Base-by-base conservation (phyloP, 1,140 invertebrate genomes). In the Cydia fagiglandana region DNA sequence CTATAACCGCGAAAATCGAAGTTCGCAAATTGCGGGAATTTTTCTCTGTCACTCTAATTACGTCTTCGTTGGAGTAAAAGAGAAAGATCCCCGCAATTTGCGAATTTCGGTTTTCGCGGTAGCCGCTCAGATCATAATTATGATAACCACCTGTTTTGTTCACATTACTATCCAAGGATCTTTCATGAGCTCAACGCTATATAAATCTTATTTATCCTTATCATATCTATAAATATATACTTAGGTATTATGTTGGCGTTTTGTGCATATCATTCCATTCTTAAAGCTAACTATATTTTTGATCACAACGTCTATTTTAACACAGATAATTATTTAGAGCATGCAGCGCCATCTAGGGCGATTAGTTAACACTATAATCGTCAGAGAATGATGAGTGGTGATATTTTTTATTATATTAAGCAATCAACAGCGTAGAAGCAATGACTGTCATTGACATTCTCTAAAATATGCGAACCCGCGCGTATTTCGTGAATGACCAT, bases 271-370 rank as follows among this genome's bases (percentile, higher is more conserved):
- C 64, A 68, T 73, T 64, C 47, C 56, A 64, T 74, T 74, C 34
- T 76, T 78, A 78, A 78, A 78, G 77, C 77, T 78, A 76, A 28
- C 73, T 78, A 74, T 74, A 73, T 56, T 56, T 47, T 74, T 76
- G 30, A 74, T 76, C 77, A 78, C 75, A 78, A 78, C 75, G 64
- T 38, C 64, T 68, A 68, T 61, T 64, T 30, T 56, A 74, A 53
- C 47, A 34, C 64, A 68, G 64, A 68, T 47, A 30, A 73, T 53
- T 73, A 50, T 47, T 73, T 28, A 73, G 41, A 47, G 17, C 73
- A 73, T 73, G 70, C 34, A 73, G 34, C 41, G 70, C 15, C 68
- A 70, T 70, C 28, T 70, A 70, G n/a, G 64, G 28, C 20, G 9
- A 13, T 66, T 66, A 17, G 56, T 64, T 24, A 34, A 34, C 13